Evolutionary conservation across 2,888 invertebrate species (phyloP).

Genomic region (Andrena chrysosceles): DNA sequence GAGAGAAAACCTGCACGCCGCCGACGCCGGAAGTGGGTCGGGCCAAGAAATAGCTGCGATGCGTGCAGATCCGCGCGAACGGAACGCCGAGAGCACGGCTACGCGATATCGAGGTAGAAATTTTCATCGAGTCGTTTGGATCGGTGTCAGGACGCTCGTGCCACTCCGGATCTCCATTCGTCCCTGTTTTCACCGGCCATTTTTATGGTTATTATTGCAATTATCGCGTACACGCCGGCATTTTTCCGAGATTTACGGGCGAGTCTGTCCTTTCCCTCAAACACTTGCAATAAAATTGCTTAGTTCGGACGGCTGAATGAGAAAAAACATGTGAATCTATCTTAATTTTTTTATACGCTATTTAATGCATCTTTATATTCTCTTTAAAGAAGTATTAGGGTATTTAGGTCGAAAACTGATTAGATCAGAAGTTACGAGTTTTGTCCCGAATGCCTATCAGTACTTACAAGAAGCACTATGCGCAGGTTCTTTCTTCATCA

Average conservation of each 20-base stretch:
- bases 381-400: too few relatives aligned
- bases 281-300: not conserved
- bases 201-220: slow-evolving; percentile 36
- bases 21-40: slow-evolving; percentile 62
- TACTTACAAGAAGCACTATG: too few relatives aligned
- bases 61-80: slow-evolving; percentile 52
- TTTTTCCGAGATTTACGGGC: not conserved
- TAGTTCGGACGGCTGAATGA: not conserved
- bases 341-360: too few relatives aligned
- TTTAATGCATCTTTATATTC: too few relatives aligned
- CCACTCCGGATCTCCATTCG: slow-evolving; percentile 32
- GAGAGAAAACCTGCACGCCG: slow-evolving; percentile 53
- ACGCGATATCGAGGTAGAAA: slow-evolving; percentile 57
- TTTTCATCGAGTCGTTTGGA: slow-evolving; percentile 57
- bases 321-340: too few relatives aligned
- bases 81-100: slow-evolving; percentile 31
- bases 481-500: too few relatives aligned
- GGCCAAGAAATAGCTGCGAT: slow-evolving; percentile 62
- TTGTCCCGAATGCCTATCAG: too few relatives aligned
- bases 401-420: too few relatives aligned
- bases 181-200: slow-evolving; percentile 55
- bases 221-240: slow-evolving; percentile 25
- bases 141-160: slow-evolving; percentile 48
- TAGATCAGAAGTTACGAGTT: too few relatives aligned
- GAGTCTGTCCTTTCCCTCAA: not conserved